A percentile compares a stretch with the other conserved stretches of the same genome.
Evolutionary conservation across 2,797 vertebrate species (phyloP).

Genomic region (Betta splendens): DNA sequence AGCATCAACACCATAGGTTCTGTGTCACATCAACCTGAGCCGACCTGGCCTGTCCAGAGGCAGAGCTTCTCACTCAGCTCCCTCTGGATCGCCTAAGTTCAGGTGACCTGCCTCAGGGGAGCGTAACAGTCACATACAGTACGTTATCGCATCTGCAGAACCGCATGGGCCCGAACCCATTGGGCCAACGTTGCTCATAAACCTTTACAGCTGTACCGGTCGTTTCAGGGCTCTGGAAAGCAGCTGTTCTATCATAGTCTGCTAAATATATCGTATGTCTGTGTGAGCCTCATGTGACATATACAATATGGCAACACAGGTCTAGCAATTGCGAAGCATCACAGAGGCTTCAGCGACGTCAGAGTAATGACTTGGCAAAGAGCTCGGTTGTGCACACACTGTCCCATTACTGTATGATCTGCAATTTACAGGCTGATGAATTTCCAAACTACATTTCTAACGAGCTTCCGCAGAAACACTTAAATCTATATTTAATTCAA

Average conservation of each 20-base stretch:
- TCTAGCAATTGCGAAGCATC: constrained; percentile 18
- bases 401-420: constrained; percentile 45
- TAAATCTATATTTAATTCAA: constrained; percentile 78
- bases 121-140: constrained; percentile 12
- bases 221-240: constrained; percentile 5
- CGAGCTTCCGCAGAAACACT: constrained; percentile 63
- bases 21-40: constrained; percentile 38
- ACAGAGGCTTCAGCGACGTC: constrained; percentile 30
- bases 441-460: constrained; percentile 63
- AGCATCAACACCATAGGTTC: constrained; percentile 31
- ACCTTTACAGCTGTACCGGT: constrained; percentile 14
- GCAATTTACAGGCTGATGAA: constrained; percentile 60
- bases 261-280: constrained; percentile 23
- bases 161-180: neutral
- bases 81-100: constrained; percentile 2
- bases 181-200: constrained; percentile 26
- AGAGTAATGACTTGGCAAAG: constrained; percentile 48
- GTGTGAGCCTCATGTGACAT: constrained; percentile 4
- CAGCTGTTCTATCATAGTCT: neutral
- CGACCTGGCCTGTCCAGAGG: constrained; percentile 36
- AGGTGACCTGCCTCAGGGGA: constrained; percentile 2
- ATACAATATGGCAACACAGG: neutral
- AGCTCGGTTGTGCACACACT: constrained; percentile 35
- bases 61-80: constrained; percentile 7
- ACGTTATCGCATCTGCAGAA: constrained; percentile 4